Evolutionary conservation across 2,113 vertebrate species (phyloP).

Genomic region (Neolamprologus devosi): DNA sequence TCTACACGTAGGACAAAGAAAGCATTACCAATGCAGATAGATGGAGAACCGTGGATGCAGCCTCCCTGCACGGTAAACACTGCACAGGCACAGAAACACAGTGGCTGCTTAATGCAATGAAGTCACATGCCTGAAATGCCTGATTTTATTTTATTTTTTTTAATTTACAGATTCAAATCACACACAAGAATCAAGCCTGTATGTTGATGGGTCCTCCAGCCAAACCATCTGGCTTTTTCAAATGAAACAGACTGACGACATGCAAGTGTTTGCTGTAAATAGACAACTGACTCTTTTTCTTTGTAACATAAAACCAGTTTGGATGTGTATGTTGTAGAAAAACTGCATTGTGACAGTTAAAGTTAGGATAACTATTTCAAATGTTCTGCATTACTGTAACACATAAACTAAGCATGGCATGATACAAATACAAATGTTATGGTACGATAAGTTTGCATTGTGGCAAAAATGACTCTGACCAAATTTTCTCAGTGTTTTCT

Average conservation of each 20-base stretch:
- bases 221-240: constrained; percentile 80
- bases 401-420: constrained; percentile 32
- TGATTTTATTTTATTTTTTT: not conserved
- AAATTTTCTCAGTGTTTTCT: constrained; percentile 29
- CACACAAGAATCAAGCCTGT: constrained; percentile 86
- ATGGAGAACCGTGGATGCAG: constrained; percentile 95
- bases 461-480: constrained; percentile 27
- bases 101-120: not conserved
- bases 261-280: constrained; percentile 11
- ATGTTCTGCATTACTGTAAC: not conserved
- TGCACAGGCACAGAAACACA: not conserved
- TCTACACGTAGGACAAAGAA: constrained; percentile 77
- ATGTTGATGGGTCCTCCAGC: constrained; percentile 83
- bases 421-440: constrained; percentile 2
- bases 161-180: constrained; percentile 79
- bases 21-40: constrained; percentile 90
- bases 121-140: not conserved
- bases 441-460: constrained; percentile 18
- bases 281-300: constrained; percentile 12
- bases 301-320: not conserved
- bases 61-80: constrained; percentile 83
- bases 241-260: constrained; percentile 37
- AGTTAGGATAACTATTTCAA: not conserved
- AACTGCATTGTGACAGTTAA: not conserved
- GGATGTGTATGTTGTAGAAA: constrained; percentile 1